Evolutionary conservation across 92 coral and sea anemone species (phyloP).

Genomic region (Diadumene lineata): DNA sequence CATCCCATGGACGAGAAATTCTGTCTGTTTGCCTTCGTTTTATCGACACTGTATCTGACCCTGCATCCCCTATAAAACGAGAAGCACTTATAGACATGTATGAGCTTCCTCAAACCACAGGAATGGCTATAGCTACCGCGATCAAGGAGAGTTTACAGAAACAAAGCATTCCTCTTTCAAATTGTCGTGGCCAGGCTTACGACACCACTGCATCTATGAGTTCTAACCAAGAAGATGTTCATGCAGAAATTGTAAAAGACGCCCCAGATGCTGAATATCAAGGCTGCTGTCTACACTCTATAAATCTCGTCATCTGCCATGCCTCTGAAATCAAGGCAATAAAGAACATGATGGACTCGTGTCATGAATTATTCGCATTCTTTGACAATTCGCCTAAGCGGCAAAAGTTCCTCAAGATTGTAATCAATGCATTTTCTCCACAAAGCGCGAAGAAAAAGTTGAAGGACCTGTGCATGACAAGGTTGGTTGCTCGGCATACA

Average conservation of each 20-base stretch:
- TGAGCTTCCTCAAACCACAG: slow-evolving; percentile 46
- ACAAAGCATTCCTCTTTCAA: slow-evolving; percentile 39
- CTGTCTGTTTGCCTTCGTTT: too few species aligned
- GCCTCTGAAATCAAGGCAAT: slow-evolving; percentile 48
- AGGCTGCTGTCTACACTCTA: slow-evolving; percentile 57
- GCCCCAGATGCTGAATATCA: slow-evolving; percentile 65
- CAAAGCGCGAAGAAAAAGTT: slow-evolving; percentile 39
- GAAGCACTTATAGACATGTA: slow-evolving; percentile 55
- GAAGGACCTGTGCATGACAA: slow-evolving; percentile 53
- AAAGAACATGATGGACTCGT: slow-evolving; percentile 51
- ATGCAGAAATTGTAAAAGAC: slow-evolving; percentile 47
- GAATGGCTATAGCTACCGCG: too few species aligned
- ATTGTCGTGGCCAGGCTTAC: slow-evolving; percentile 55
- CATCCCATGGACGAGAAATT: slow-evolving; percentile 61
- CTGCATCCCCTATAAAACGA: slow-evolving; percentile 43
- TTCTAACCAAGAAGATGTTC: slow-evolving; percentile 59
- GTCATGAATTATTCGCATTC: slow-evolving; percentile 39
- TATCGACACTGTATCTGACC: slow-evolving; percentile 45
- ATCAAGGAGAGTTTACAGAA: too few species aligned
- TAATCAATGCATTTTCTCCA: slow-evolving; percentile 45
- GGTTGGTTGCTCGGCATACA: slow-evolving; percentile 52
- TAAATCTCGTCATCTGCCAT: slow-evolving; percentile 55
- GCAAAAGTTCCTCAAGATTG: too few species aligned
- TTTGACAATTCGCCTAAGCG: too few species aligned
- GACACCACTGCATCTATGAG: too few species aligned